Evolutionary conservation across 1,140 invertebrate species (phyloP), one percentile per base, ranked within the genome.

Genomic region (Saxidomus purpurata): DNA sequence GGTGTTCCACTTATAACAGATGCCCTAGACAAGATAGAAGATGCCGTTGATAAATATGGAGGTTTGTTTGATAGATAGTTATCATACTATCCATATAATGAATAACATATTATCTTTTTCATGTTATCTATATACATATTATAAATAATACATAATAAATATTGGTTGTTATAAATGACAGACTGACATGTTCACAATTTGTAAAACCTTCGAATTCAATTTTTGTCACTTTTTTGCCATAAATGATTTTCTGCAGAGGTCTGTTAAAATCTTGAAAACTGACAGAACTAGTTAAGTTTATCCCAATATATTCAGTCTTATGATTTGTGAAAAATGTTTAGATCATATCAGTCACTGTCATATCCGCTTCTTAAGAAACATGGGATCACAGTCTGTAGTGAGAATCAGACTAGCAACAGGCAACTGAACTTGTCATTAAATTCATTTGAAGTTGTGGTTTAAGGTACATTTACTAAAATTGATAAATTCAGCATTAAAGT

Each of bases 41-140:
- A 76, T 47, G 71, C 71, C 0, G 40, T 43, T 49, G 25, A 47
- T 9, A 76, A 76, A 76, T 76, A 47, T 47, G 71, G 71, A 76
- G 71, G 71, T 76, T 43, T 76, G 71, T 63, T 19, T 9, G 11
- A n/a, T 49, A 76, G 25, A 67, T 28, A 31, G 11, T 31, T 31
- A 31, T 2, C 15, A 15, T 76, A 19, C 19, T 34, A 1, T 40
- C 9, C 1, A 9, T 40, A 22, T 9, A 31, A 22, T 19, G 9
- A 40, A 34, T 74, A 22, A 2, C 8, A 19, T 74, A 0, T 11
- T 19, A 38, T 36, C 6, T 4, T 40, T 6, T 9, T 8, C 1
- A 3, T 38, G 11, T 8, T n/a, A 40, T 19, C 1, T 13, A 9
- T 38, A 31, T 17, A 34, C 3, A 74, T 13, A 19, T 34, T 6